Evolutionary conservation across 2,888 invertebrate genomes (phyloP).

Genomic region (Mamestra brassicae): DNA sequence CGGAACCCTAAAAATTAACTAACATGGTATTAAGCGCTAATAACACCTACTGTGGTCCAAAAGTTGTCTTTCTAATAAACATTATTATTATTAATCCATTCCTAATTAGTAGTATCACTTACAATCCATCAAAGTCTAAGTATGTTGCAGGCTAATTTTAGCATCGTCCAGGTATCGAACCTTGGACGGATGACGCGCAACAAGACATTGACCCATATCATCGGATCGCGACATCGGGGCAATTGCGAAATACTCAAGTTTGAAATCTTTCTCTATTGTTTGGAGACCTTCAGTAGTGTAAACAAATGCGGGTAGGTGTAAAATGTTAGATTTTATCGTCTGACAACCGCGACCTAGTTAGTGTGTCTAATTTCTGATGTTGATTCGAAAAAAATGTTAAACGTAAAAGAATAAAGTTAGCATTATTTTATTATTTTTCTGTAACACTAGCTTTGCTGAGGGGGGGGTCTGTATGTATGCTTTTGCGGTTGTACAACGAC

Average conservation of each 20-base stretch:
- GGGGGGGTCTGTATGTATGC: too few species aligned
- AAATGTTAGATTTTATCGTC: slow-evolving; percentile 5
- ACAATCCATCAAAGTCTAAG: slow-evolving; percentile 32
- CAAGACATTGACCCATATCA: slow-evolving; percentile 68
- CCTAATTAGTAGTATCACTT: background rate
- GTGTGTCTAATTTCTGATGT: background rate
- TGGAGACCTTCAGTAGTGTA: slow-evolving; percentile 24
- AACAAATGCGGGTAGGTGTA: slow-evolving; percentile 28
- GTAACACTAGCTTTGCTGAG: too few species aligned
- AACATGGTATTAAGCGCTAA: too few species aligned
- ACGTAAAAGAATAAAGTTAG: too few species aligned
- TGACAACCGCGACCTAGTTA: slow-evolving; percentile 10
- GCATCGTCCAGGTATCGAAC: slow-evolving; percentile 63
- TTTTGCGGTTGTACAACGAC: too few species aligned
- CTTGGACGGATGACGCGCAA: slow-evolving; percentile 64
- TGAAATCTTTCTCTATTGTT: slow-evolving; percentile 45
- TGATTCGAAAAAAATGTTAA: background rate
- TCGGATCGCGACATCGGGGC: slow-evolving; percentile 44
- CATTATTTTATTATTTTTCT: too few species aligned
- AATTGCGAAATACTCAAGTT: slow-evolving; percentile 57
- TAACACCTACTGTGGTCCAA: too few species aligned
- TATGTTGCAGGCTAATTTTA: slow-evolving; percentile 40
- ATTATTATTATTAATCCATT: background rate
- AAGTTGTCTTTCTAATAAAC: too few species aligned
- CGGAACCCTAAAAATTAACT: too few species aligned